Base-by-base conservation (phyloP, 2,797 vertebrate genomes). In the Gouania willdenowi region DNA sequence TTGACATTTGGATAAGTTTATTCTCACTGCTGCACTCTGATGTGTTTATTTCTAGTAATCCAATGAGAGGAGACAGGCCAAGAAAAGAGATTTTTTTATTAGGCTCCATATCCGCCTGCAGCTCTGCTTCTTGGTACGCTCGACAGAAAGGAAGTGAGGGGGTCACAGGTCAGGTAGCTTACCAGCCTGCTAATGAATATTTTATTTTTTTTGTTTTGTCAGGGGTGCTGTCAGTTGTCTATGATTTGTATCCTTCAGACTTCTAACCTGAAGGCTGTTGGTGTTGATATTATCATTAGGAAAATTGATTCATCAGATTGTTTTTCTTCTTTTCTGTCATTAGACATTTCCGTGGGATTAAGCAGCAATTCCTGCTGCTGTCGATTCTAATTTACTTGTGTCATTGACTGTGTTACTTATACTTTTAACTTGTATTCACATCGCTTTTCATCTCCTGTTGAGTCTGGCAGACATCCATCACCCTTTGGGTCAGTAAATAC, bases 151-250 rank as follows among this genome's bases (percentile, higher is more conserved):
- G 56, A 72, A 81, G 76, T 59, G 51, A 48, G 32, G 1, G 15
- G 66, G 71, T 68, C 66, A 74, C 19, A 71, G 68, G 67, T 83
- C 61, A 66, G 38, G 44, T 58, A 51, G 52, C 45, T 73, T 70
- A 65, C 58, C 51, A 66, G 46, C 55, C 18, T 29, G 7, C 57
- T 80, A 62, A 75, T 77, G 57, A 80, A 77, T 75, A 75, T 77
- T 61, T 65, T 79, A n/a, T n/a, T n/a, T n/a, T n/a, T n/a, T n/a
- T n/a, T n/a, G n/a, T n/a, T 77, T 28, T 56, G 39, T 41, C 20
- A 14, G 48, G 62, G 67, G 66, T 71, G 41, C 37, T 32, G 45
- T 60, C 34, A 7, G 38, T 23, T 60, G 58, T 65, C 49, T 54
- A 39, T 48, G 20, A 49, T 50, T 34, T 51, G 32, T 38, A 17